Evolutionary conservation across 2,888 invertebrate genomes (phyloP).

Genomic region (Phengaris arion): DNA sequence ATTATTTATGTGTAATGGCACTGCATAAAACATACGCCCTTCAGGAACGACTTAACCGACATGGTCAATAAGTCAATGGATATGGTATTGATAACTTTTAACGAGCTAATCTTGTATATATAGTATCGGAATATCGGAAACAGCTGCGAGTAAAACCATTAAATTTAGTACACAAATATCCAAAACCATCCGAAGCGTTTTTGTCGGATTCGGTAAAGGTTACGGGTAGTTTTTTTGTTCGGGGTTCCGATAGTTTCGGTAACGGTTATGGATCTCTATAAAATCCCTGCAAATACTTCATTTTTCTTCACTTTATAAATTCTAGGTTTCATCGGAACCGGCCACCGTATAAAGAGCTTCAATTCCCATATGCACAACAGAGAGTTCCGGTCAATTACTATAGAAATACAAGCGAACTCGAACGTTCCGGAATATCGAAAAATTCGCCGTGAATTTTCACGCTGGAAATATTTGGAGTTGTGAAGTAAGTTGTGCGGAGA

Average conservation of each 20-base stretch:
- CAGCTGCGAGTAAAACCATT: too few species aligned
- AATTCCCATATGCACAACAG: constrained; percentile 4
- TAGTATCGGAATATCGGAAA: too few species aligned
- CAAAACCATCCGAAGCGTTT: too few species aligned
- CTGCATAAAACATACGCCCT: constrained; percentile 9
- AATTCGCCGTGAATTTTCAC: constrained; percentile 23
- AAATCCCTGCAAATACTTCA: not conserved
- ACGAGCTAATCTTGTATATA: not conserved
- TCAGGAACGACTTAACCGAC: not conserved
- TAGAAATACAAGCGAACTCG: not conserved
- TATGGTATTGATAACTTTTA: not conserved
- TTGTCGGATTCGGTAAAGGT: too few species aligned
- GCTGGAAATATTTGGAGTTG: constrained; percentile 10
- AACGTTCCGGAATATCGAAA: not conserved
- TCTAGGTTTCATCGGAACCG: not conserved
- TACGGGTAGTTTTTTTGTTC: too few species aligned
- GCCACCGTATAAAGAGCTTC: not conserved
- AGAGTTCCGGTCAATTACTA: constrained; percentile 5
- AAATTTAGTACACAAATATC: too few species aligned
- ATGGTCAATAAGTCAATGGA: not conserved
- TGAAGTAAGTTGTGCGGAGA: constrained; percentile 15
- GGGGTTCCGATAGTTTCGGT: too few species aligned
- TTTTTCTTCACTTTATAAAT: not conserved
- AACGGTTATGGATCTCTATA: too few species aligned
- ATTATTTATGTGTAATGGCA: not conserved